Base-by-base conservation (phyloP, 2,797 vertebrate genomes). In the Alfaro cultratus region DNA sequence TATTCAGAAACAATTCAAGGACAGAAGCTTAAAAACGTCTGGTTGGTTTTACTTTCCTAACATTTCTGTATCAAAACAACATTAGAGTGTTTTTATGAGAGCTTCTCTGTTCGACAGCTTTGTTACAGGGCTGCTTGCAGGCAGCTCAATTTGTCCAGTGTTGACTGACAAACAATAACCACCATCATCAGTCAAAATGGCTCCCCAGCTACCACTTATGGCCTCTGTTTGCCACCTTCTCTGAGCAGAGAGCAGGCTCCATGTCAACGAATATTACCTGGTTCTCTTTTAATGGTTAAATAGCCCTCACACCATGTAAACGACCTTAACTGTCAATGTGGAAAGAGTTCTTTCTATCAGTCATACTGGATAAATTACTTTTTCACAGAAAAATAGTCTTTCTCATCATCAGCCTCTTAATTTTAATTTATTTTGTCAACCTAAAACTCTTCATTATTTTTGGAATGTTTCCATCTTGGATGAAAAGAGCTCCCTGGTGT, bases 81-180 rank as follows among this genome's bases (percentile, higher is more conserved):
- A 81, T 83, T 41, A 73, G 43, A 53, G 87, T 79, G 55, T 1
- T 81, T 88, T 89, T 49, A 83, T 51, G 81, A 83, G 76, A 0
- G 0, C 1, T 55, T 76, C 36, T 1, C n/a, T 70, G 7, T 57
- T 83, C 76, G 77, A 84, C 83, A 34, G 77, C 77, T 64, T 79
- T 84, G 82, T 77, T 57, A 81, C 78, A 71, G 74, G 85, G 80
- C 60, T 49, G 68, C 36, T 46, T 60, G 51, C 5, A n/a, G 82
- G 86, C 72, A 47, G 71, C 79, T 85, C 82, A 41, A 75, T 92
- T 81, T 79, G 87, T 80, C 79, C 34, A 71, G 55, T 2, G 41
- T 55, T 91, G 91, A 94, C 84, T 88, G 88, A 92, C 87, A 60
- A 75, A 87, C 81, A 90, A 90, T 74, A 77, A 85, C 39, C 62